Percentiles rank a stretch among this genome's conserved stretches.
These are phyloP conservation scores for Drosophila arizonae DNA, from an alignment of 1,140 invertebrate species.

Conservation along the genomic window DNA sequence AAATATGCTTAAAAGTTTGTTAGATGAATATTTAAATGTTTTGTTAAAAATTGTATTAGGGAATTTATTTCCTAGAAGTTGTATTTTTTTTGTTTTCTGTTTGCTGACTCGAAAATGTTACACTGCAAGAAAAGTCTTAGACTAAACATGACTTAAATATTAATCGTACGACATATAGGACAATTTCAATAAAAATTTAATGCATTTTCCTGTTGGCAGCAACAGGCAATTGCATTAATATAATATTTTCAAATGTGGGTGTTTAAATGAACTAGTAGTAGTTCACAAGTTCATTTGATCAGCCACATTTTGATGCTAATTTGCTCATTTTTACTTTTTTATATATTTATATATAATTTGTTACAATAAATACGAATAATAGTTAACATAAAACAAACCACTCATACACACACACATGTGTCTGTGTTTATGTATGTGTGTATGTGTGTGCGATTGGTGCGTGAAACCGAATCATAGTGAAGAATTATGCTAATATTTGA, in stretches of 20 bases:
- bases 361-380: slow-evolving; percentile 75
- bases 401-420: slow-evolving; percentile 18
- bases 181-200: slow-evolving; percentile 17
- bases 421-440: slow-evolving; percentile 21
- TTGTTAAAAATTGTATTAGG: slow-evolving; percentile 14
- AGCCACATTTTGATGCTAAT: slow-evolving; percentile 40
- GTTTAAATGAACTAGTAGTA: slow-evolving; percentile 45
- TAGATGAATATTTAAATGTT: slow-evolving; percentile 16
- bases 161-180: slow-evolving; percentile 51
- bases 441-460: slow-evolving; percentile 33
- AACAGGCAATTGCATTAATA: slow-evolving; percentile 21
- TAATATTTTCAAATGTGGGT: slow-evolving; percentile 50
- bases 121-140: slow-evolving; percentile 14
- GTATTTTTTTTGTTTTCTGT: slow-evolving; percentile 15
- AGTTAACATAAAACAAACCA: slow-evolving; percentile 77
- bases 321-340: background rate
- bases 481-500: slow-evolving; percentile 78
- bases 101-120: slow-evolving; percentile 52
- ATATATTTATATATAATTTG: slow-evolving; percentile 27
- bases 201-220: background rate
- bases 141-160: slow-evolving; percentile 56
- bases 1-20: slow-evolving; percentile 64
- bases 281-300: slow-evolving; percentile 41
- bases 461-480: slow-evolving; percentile 42
- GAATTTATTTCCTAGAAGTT: slow-evolving; percentile 71